These are phyloP conservation scores for Fragum whitleyi DNA, from an alignment of 2,888 invertebrate genomes.

Conservation along the genomic window DNA sequence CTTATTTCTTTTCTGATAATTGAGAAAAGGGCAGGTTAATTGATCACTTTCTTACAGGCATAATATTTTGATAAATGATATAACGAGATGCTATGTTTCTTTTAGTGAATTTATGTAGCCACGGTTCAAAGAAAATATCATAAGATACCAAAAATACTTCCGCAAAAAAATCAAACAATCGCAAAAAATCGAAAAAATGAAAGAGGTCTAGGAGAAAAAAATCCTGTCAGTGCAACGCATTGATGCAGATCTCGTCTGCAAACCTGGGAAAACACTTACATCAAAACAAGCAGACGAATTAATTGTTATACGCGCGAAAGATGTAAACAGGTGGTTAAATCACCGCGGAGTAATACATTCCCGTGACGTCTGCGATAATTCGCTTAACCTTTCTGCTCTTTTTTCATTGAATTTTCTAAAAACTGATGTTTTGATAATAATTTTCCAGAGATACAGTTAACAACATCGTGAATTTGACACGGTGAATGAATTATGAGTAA, in stretches of 20 bases:
- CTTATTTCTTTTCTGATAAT: too few species aligned
- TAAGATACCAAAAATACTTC: slow-evolving; percentile 17
- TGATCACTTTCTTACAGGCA: not conserved
- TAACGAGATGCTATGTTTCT: not conserved
- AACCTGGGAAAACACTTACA: slow-evolving; percentile 15
- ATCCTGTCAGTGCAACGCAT: slow-evolving; percentile 14
- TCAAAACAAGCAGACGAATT: slow-evolving; percentile 24
- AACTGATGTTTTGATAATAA: too few species aligned
- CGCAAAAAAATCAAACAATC: slow-evolving; percentile 6
- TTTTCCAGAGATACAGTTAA: too few species aligned
- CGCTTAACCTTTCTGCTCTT: not conserved
- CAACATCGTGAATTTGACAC: too few species aligned
- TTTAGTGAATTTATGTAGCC: not conserved
- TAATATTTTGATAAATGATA: not conserved
- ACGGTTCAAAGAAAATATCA: slow-evolving; percentile 6
- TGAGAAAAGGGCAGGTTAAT: not conserved
- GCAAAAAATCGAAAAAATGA: slow-evolving; percentile 9
- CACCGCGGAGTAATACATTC: slow-evolving; percentile 24
- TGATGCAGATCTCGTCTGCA: slow-evolving; percentile 24
- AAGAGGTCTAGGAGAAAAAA: slow-evolving; percentile 21
- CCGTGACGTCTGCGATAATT: slow-evolving; percentile 14
- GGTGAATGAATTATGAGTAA: too few species aligned
- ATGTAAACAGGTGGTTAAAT: slow-evolving; percentile 27
- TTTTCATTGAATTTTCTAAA: too few species aligned
- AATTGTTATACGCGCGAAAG: slow-evolving; percentile 7